A percentile compares a stretch with the other conserved stretches of the same genome.
Conservation (phyloP, 2,797 vertebrate species). For the Crocodylus rhombifer region DNA sequence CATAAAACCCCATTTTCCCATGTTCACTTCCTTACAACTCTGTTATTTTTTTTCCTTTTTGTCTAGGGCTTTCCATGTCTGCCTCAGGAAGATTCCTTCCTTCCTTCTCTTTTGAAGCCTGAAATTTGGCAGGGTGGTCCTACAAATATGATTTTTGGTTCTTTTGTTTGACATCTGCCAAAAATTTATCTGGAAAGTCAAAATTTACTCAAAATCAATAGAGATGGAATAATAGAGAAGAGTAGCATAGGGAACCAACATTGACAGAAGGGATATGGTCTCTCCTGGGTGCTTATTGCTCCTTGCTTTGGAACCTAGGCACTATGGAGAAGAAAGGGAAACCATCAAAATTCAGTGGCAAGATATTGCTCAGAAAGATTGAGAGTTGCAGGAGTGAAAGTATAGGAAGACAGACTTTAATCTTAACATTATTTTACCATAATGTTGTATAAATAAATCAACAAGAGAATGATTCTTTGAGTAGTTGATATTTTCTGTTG, state of each 20-base stretch:
- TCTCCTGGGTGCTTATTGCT: not conserved
- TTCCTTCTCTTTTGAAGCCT: not conserved
- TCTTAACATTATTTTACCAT: too few species aligned
- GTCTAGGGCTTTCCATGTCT: not conserved
- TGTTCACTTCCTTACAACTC: not conserved
- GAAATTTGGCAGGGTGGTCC: not conserved
- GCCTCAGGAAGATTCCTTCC: too few species aligned
- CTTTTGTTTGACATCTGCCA: not conserved
- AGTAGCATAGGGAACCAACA: not conserved
- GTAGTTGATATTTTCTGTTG: accelerated
- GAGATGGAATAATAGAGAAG: not conserved
- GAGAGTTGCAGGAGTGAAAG: not conserved
- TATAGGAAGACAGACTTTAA: accelerated
- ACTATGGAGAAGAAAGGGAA: not conserved
- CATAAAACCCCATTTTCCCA: not conserved
- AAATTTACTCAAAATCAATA: not conserved
- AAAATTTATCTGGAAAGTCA: not conserved
- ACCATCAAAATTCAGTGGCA: too few species aligned
- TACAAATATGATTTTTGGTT: not conserved
- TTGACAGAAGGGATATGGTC: not conserved
- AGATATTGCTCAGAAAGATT: not conserved
- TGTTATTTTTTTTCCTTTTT: not conserved
- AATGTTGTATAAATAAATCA: not conserved
- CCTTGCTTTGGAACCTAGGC: not conserved
- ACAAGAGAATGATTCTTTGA: not conserved